Percentiles rank a stretch among this genome's conserved stretches.
phyloP scores from a whole-genome alignment of 1,140 invertebrate genomes.

The Samia ricini region DNA sequence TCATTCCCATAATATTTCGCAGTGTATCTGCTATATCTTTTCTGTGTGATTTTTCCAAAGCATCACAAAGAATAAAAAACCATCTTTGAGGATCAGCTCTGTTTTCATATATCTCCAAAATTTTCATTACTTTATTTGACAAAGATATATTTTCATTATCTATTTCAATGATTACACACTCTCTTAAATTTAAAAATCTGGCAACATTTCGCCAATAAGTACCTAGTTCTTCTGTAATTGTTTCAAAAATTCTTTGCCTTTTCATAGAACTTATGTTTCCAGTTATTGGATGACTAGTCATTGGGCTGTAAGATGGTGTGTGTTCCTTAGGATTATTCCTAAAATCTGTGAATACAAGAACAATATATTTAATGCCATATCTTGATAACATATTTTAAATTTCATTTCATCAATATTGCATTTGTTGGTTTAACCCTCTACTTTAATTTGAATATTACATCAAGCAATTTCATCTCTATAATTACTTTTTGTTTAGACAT shows the following conservation, averaged over 20 bases:
- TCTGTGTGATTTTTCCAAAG: conserved; percentile 53
- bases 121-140: conserved; percentile 35
- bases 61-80: conserved; percentile 58
- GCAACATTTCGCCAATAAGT: conserved; percentile 76
- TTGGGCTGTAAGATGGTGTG: conserved; percentile 14
- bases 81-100: conserved; percentile 56
- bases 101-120: conserved; percentile 44
- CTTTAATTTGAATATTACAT: too few relatives aligned
- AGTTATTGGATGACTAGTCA: conserved; percentile 28
- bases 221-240: conserved; percentile 69
- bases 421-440: too few relatives aligned
- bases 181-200: conserved; percentile 73
- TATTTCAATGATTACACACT: conserved; percentile 75
- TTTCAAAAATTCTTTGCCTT: conserved; percentile 49
- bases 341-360: conserved; percentile 14
- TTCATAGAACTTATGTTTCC: conserved; percentile 38
- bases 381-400: too few relatives aligned
- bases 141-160: conserved; percentile 43
- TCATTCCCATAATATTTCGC: conserved; percentile 56
- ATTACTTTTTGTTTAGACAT: too few relatives aligned
- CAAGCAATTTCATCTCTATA: too few relatives aligned
- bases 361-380: neutral
- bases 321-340: conserved; percentile 16
- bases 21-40: conserved; percentile 48
- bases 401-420: too few relatives aligned